Evolutionary conservation across 2,797 vertebrate genomes (phyloP).

Genomic region (Ptychadena robeensis): DNA sequence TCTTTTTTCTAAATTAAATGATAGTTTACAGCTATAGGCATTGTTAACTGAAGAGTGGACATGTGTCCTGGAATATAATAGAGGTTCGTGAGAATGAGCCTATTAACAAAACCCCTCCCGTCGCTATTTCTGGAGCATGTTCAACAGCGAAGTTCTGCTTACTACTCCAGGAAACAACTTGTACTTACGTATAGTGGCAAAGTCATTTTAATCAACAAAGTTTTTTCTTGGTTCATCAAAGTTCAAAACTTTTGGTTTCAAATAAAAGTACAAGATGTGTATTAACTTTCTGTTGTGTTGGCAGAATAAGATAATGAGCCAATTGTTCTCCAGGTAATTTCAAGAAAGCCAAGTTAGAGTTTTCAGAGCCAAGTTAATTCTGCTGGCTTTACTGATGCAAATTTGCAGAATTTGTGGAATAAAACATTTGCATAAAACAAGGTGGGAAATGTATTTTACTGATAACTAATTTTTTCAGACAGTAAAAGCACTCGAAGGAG

Average conservation of each 20-base stretch:
- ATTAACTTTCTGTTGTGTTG: constrained; percentile 17
- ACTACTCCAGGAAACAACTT: too few relatives aligned
- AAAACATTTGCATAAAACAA: constrained; percentile 30
- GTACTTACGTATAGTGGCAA: too few relatives aligned
- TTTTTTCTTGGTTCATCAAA: background rate
- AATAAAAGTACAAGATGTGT: constrained; percentile 18
- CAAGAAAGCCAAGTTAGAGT: constrained; percentile 30
- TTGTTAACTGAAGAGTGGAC: too few relatives aligned
- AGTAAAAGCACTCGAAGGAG: constrained; percentile 15
- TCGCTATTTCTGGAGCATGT: background rate
- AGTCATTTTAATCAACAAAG: background rate
- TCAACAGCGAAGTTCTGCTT: background rate
- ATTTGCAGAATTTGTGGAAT: constrained; percentile 10
- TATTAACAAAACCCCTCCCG: too few relatives aligned
- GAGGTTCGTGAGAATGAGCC: too few relatives aligned
- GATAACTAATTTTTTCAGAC: constrained; percentile 13
- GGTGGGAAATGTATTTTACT: constrained; percentile 26
- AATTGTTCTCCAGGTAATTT: constrained; percentile 50
- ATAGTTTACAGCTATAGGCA: too few relatives aligned
- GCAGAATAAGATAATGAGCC: constrained; percentile 47
- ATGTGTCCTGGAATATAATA: too few relatives aligned
- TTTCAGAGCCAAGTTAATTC: constrained; percentile 34
- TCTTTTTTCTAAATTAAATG: too few relatives aligned
- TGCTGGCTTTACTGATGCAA: constrained; percentile 41
- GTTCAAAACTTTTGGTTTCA: constrained; percentile 13